These are phyloP conservation scores for Pica pica DNA, from an alignment of 2,113 vertebrate species.

Conservation along the genomic window DNA sequence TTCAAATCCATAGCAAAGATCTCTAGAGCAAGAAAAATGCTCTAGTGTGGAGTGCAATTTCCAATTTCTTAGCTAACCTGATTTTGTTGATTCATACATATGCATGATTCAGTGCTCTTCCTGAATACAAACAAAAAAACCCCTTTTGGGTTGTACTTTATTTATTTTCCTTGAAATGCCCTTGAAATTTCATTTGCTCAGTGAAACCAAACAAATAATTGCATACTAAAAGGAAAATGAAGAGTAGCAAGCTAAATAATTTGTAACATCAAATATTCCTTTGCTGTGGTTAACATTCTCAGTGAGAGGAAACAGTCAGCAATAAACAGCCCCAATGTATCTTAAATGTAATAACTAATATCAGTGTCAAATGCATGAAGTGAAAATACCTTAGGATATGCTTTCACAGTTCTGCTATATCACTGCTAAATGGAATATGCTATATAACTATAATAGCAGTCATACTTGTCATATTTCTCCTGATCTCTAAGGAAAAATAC, in stretches of 20 bases:
- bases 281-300: conserved; percentile 66
- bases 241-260: conserved; percentile 68
- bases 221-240: conserved; percentile 72
- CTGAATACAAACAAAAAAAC: conserved; percentile 62
- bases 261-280: conserved; percentile 74
- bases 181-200: conserved; percentile 79
- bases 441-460: conserved; percentile 55
- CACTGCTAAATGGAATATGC: conserved; percentile 64
- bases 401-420: conserved; percentile 58
- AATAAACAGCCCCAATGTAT: conserved; percentile 64
- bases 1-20: conserved; percentile 78
- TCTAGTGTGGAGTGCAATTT: conserved; percentile 73
- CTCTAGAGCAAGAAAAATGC: conserved; percentile 78
- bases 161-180: conserved; percentile 80
- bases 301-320: conserved; percentile 58
- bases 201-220: conserved; percentile 81
- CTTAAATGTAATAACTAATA: conserved; percentile 71
- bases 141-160: conserved; percentile 63
- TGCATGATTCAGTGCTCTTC: conserved; percentile 72
- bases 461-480: conserved; percentile 57
- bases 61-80: conserved; percentile 77
- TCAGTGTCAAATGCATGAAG: conserved; percentile 69
- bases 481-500: conserved; percentile 65
- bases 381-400: conserved; percentile 71
- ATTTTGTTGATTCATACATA: conserved; percentile 82